Evolutionary conservation across 2,113 vertebrate genomes (phyloP).

Genomic region (Silurus meridionalis): DNA sequence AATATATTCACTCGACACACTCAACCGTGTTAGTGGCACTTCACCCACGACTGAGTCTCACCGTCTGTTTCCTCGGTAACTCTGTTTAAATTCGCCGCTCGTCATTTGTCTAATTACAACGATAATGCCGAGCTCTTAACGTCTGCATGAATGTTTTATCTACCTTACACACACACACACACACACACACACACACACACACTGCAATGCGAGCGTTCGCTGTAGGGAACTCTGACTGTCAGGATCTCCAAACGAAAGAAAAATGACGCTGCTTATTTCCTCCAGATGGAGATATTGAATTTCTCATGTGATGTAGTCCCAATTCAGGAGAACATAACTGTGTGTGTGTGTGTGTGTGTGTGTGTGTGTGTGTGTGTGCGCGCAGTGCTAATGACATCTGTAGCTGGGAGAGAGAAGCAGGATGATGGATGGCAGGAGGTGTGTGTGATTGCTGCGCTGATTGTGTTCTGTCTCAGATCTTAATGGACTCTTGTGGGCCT

Average conservation of each 20-base stretch:
- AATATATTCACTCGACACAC: neutral
- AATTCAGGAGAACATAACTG: constrained; percentile 55
- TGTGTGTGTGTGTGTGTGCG: constrained; percentile 14
- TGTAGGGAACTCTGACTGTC: constrained; percentile 44
- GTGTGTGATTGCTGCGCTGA: constrained; percentile 49
- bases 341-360: constrained; percentile 36
- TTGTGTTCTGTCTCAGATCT: constrained; percentile 38
- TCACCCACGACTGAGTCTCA: neutral
- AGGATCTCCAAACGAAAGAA: constrained; percentile 45
- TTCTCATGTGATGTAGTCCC: constrained; percentile 57
- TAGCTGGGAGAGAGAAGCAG: constrained; percentile 54
- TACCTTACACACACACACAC: constrained; percentile 40
- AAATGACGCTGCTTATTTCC: constrained; percentile 55
- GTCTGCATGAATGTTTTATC: constrained; percentile 45
- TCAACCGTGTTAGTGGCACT: neutral
- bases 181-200: constrained; percentile 11
- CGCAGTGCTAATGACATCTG: constrained; percentile 60
- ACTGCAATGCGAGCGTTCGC: neutral
- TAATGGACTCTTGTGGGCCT: constrained; percentile 36
- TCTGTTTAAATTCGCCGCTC: constrained; percentile 44
- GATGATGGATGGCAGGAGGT: constrained; percentile 55
- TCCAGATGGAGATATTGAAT: constrained; percentile 54
- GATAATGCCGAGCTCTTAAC: constrained; percentile 39
- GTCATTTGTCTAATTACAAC: constrained; percentile 51
- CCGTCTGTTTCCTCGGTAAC: constrained; percentile 30